Percentiles rank a stretch among this genome's conserved stretches.
phyloP scores from a whole-genome alignment of 2,888 invertebrate species.

The Chrysina gloriosa region DNA sequence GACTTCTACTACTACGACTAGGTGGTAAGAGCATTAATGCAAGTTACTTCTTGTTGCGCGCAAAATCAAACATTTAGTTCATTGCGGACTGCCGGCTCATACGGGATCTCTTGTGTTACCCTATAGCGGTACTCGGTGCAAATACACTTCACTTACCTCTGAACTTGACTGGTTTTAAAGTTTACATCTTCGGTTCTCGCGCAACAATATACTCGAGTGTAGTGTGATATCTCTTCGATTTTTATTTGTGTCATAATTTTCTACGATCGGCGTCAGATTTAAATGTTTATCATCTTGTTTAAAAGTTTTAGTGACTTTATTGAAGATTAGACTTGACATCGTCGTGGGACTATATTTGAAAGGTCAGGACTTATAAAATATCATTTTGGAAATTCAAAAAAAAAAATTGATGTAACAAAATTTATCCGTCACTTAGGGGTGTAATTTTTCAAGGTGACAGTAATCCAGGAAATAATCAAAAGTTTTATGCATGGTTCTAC shows the following conservation, averaged over 20 bases:
- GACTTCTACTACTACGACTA: constrained; percentile 2
- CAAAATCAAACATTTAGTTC: constrained; percentile 56
- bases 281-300: too few species aligned
- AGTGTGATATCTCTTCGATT: constrained; percentile 29
- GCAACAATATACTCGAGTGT: constrained; percentile 29
- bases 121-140: constrained; percentile 53
- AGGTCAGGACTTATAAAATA: too few species aligned
- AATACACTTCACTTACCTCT: constrained; percentile 6
- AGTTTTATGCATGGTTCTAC: too few species aligned
- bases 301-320: too few species aligned
- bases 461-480: too few species aligned
- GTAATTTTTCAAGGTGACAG: too few species aligned
- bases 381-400: too few species aligned
- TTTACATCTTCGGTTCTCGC: constrained; percentile 10
- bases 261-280: neutral
- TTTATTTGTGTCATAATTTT: neutral
- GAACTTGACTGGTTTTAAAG: constrained; percentile 51
- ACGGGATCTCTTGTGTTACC: constrained; percentile 53
- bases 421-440: too few species aligned
- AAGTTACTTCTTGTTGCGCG: constrained; percentile 42
- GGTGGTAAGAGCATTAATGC: constrained; percentile 22
- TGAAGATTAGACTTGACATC: too few species aligned
- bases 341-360: too few species aligned
- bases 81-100: constrained; percentile 54
- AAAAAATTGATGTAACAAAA: too few species aligned